Evolutionary conservation across 2,888 invertebrate species (phyloP), one percentile per base, ranked within the genome.

Genomic region (Spodoptera littoralis): DNA sequence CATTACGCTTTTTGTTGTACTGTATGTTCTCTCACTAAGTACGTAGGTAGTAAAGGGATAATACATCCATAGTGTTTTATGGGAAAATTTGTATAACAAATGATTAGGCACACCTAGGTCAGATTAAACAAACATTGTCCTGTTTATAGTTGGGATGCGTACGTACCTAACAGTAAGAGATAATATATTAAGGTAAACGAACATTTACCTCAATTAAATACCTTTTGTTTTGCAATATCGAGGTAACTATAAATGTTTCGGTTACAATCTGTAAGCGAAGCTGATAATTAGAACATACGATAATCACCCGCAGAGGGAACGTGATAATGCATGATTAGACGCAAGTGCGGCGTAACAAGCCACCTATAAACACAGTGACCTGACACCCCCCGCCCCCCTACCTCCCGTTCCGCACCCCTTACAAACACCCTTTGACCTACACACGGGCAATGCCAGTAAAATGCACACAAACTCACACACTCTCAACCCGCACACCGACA

Each of bases 351-450:
- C 81, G 80, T 83, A 84, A 81, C 74, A 77, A 79, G 46, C 77
- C 84, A 87, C 92, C 92, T 88, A 92, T 84, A 92, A 90, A 92
- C 92, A 92, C 86, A 88, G 82, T 92, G 92, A 92, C 93, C 92
- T 84, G 83, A 78, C 86, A 82, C 82, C 83, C 82, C 76, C 65
- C 64, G 36, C 58, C 53, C 67, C 76, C 71, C 80, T 70, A 81
- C 56, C 69, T 73, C 69, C 77, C 60, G 67, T 62, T 30, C 65
- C 53, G 45, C 43, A 44, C 62, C 81, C 75, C 63, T 77, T 55
- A 55, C 62, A 71, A 80, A 72, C 85, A 83, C 85, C 82, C 85
- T 77, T 75, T 81, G 83, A 81, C 85, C 84, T 82, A 83, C 85
- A 82, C 80, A 79, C 74, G 62, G 74, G 74, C 79, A 80, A 79